phyloP scores from a whole-genome alignment of 2,797 vertebrate genomes.

The Centroberyx gerrardi region DNA sequence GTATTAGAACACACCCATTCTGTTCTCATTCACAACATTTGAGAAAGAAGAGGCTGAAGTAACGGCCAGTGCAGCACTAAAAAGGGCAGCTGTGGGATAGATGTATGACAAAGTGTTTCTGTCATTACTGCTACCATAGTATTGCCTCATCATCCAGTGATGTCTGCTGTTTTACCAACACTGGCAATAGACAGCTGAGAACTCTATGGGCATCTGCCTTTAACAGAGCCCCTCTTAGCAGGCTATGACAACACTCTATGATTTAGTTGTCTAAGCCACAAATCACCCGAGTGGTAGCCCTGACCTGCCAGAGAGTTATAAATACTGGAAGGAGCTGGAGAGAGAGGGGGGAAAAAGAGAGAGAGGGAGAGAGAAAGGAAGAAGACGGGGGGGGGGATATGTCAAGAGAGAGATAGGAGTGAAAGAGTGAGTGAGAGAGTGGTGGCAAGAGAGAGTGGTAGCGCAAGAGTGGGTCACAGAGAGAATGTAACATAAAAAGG shows the following conservation, averaged over 20 bases:
- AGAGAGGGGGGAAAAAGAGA: not conserved
- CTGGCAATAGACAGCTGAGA: slow-evolving; percentile 47
- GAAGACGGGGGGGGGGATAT: not conserved
- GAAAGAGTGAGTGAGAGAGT: too few species aligned
- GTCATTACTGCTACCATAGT: slow-evolving; percentile 11
- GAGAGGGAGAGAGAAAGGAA: not conserved
- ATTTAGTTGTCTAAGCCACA: slow-evolving; percentile 46
- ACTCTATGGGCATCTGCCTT: slow-evolving; percentile 39
- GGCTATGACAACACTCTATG: slow-evolving; percentile 27
- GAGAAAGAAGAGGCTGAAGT: not conserved
- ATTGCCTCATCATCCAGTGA: slow-evolving; percentile 50
- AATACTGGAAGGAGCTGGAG: slow-evolving; percentile 20
- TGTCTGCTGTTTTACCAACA: slow-evolving; percentile 52
- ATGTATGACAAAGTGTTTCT: not conserved
- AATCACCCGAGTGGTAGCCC: slow-evolving; percentile 31
- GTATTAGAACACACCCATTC: not conserved
- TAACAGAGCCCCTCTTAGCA: slow-evolving; percentile 37
- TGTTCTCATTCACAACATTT: not conserved
- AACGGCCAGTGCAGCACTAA: not conserved
- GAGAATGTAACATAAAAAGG: not conserved
- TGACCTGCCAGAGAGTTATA: slow-evolving; percentile 40
- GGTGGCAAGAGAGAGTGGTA: not conserved
- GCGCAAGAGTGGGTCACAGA: not conserved
- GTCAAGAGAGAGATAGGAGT: not conserved
- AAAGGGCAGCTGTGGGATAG: not conserved